phyloP scores from a whole-genome alignment of 2,888 invertebrate genomes.

The Lasioglossum calceatum region DNA sequence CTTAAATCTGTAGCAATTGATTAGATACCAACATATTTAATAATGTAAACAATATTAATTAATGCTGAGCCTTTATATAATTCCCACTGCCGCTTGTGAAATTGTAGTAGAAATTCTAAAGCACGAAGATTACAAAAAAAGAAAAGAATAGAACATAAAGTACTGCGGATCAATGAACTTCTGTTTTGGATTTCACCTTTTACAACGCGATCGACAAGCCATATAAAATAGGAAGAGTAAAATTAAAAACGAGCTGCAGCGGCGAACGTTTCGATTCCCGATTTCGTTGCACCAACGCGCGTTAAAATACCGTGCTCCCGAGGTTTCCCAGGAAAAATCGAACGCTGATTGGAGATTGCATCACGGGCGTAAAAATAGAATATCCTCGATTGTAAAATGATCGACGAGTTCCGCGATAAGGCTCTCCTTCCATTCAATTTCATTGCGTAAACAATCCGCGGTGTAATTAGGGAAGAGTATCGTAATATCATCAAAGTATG shows the following conservation, averaged over 20 bases:
- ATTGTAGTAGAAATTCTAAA: background rate
- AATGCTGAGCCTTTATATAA: too few relatives aligned
- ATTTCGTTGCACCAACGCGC: background rate
- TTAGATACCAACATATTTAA: too few relatives aligned
- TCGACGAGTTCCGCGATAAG: background rate
- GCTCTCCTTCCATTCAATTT: background rate
- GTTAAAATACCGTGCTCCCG: background rate
- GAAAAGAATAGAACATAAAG: too few relatives aligned
- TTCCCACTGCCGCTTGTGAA: too few relatives aligned
- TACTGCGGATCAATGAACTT: background rate
- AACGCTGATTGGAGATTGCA: background rate
- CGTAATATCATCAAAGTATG: background rate
- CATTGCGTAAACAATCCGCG: slow-evolving; percentile 6
- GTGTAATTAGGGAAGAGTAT: slow-evolving; percentile 6
- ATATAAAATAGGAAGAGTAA: background rate
- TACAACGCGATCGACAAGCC: background rate
- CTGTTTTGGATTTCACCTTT: background rate
- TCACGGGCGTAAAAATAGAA: background rate
- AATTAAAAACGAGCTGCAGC: background rate
- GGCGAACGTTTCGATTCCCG: background rate
- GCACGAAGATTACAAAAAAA: background rate
- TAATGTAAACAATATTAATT: too few relatives aligned
- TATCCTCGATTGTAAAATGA: background rate
- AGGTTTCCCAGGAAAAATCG: background rate
- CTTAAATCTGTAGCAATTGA: too few relatives aligned